These are phyloP conservation scores for Poecilia latipinna DNA, from an alignment of 2,113 vertebrate genomes.

Conservation along the genomic window DNA sequence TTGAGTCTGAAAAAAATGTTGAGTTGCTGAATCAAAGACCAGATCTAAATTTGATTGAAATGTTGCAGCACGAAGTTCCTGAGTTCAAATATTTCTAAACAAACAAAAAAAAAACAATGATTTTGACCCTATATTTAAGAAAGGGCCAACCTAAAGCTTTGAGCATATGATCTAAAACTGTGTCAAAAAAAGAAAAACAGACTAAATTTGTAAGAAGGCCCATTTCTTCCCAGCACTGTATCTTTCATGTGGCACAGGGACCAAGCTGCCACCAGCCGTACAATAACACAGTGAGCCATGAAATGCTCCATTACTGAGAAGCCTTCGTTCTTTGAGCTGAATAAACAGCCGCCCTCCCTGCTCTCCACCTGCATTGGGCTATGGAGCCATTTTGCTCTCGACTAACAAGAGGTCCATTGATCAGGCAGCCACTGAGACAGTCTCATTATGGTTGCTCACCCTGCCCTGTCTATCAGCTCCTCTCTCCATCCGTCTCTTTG, in stretches of 20 bases:
- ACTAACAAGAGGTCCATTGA: slow-evolving; percentile 82
- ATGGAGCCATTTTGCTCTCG: slow-evolving; percentile 65
- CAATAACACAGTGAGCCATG: slow-evolving; percentile 63
- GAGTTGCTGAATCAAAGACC: too few relatives aligned
- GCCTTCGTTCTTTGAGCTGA: slow-evolving; percentile 52
- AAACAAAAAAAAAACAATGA: background rate
- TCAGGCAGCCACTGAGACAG: slow-evolving; percentile 77
- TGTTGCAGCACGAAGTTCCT: too few relatives aligned
- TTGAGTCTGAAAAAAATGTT: too few relatives aligned
- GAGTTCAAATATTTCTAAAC: too few relatives aligned
- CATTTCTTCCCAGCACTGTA: background rate
- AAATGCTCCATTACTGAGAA: slow-evolving; percentile 49
- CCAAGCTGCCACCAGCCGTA: slow-evolving; percentile 31
- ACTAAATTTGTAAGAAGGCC: background rate
- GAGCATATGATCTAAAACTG: background rate
- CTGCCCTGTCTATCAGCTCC: slow-evolving; percentile 62
- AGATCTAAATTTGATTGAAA: too few relatives aligned
- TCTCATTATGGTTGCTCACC: slow-evolving; percentile 78
- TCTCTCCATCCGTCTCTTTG: slow-evolving; percentile 57
- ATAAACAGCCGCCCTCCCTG: slow-evolving; percentile 60
- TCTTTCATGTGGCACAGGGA: background rate
- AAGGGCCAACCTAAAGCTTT: too few relatives aligned
- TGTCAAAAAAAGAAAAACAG: background rate
- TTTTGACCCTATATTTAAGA: too few relatives aligned
- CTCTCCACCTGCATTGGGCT: slow-evolving; percentile 72